Conservation (phyloP, 1,140 invertebrate genomes). For the Papilio xuthus region DNA sequence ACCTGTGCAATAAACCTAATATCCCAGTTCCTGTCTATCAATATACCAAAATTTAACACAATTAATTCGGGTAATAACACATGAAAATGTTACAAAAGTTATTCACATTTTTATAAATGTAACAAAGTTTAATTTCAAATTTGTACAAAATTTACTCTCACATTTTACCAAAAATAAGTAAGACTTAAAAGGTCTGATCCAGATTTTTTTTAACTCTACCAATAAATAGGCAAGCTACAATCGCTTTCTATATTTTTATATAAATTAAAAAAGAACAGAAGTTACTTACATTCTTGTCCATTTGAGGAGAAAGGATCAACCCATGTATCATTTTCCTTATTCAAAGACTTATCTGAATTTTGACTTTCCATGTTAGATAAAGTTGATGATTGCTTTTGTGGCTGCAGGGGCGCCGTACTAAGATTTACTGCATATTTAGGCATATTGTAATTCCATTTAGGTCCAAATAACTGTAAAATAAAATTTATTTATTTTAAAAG, state of each 20-base stretch:
- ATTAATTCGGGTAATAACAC: not conserved
- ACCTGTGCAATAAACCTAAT: not conserved
- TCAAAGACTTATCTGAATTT: slow-evolving; percentile 58
- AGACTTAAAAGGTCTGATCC: not conserved
- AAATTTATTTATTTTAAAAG: slow-evolving; percentile 25
- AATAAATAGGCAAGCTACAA: slow-evolving; percentile 19
- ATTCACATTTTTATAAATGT: not conserved
- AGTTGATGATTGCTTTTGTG: slow-evolving; percentile 83
- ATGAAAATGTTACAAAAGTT: not conserved
- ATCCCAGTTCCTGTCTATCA: not conserved
- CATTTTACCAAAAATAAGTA: not conserved
- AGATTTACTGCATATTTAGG: slow-evolving; percentile 91
- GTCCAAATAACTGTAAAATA: slow-evolving; percentile 86
- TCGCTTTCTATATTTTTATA: not conserved
- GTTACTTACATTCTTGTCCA: slow-evolving; percentile 78
- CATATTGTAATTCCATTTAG: slow-evolving; percentile 88
- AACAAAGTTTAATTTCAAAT: not conserved
- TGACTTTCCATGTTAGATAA: slow-evolving; percentile 43
- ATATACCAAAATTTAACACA: not conserved
- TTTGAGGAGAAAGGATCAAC: slow-evolving; percentile 67
- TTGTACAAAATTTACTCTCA: not conserved
- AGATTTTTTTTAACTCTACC: not conserved
- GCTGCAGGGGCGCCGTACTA: slow-evolving; percentile 88
- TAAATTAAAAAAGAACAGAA: slow-evolving; percentile 33
- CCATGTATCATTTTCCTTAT: slow-evolving; percentile 57